phyloP scores from a whole-genome alignment of 2,797 vertebrate species.

The Enteromius treurensis region DNA sequence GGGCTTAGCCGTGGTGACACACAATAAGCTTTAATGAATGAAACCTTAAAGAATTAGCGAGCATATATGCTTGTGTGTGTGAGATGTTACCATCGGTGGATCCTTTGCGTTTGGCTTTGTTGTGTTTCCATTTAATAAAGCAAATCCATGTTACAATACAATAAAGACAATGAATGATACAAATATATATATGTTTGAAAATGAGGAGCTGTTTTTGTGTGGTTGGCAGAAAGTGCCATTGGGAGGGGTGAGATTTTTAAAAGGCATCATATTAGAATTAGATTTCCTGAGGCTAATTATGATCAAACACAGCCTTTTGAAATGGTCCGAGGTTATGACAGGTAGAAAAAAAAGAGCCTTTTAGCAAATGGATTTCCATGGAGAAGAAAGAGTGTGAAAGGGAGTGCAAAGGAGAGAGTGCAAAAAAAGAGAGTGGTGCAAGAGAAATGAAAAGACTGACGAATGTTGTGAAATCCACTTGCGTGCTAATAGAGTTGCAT shows the following conservation, averaged over 20 bases:
- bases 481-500: conserved; percentile 81
- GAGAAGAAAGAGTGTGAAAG: conserved; percentile 62
- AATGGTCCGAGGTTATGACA: conserved; percentile 77
- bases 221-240: conserved; percentile 74
- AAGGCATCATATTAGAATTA: conserved; percentile 80
- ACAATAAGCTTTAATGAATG: conserved; percentile 97
- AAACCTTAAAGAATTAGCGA: conserved; percentile 93
- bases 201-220: conserved; percentile 79
- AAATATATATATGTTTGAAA: conserved; percentile 82
- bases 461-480: conserved; percentile 80
- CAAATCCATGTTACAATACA: conserved; percentile 86
- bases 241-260: conserved; percentile 81
- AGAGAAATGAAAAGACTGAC: conserved; percentile 77
- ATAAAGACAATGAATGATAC: conserved; percentile 88
- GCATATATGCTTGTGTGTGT: conserved; percentile 84
- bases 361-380: conserved; percentile 85
- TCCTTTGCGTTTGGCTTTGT: conserved; percentile 80
- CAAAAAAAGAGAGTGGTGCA: conserved; percentile 65
- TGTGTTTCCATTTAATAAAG: conserved; percentile 85
- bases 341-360: conserved; percentile 78
- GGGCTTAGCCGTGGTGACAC: conserved; percentile 90
- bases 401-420: conserved; percentile 57
- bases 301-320: conserved; percentile 78
- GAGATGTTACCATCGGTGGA: conserved; percentile 88
- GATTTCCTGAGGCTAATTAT: conserved; percentile 84